Evolutionary conservation across 35 echinoderm and acorn worm genomes (phyloP), one percentile per base, ranked within the genome.

Genomic region (Ophiothrix spiculata): DNA sequence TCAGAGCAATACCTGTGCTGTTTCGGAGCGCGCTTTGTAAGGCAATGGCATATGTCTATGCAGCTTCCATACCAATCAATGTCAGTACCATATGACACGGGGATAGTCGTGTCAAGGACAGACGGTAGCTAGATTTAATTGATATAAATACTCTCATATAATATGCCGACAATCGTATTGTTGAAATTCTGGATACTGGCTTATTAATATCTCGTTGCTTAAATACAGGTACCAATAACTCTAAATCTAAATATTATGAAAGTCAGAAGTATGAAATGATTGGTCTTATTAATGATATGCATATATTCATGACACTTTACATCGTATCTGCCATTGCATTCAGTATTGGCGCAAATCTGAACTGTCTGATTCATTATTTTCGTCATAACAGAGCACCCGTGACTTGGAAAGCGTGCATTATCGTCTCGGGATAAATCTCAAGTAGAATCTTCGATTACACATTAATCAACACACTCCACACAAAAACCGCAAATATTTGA

Each of bases 401-500:
- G 17, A 15, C 17, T 10, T 19, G 42, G 19, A 6, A 49, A 49
- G 42, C 29, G 60, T 69, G 60, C 60, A 69, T 25, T 15, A 54
- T 54, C 45, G 60, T 69, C 60, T 69, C 23, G 29, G 60, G 2
- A 69, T n/a, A 69, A n/a, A n/a, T n/a, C n/a, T n/a, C n/a, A n/a
- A n/a, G n/a, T n/a, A n/a, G n/a, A 69, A 69, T 69, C 60, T 69
- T 69, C 60, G 3, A 69, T 69, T 69, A 69, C 60, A 28, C 23
- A 69, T 69, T 69, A 69, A 69, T 69, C 60, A 69, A 2, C 60
- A 21, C 8, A 21, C 17, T 12, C 60, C 29, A 15, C 16, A 69
- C 60, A n/a, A n/a, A 69, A 69, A 69, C 60, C 60, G 23, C 60
- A 69, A 54, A 69, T 69, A 69, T 69, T 2, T 69, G 60, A 69